These are phyloP conservation scores for Tupaia chinensis DNA, from an alignment of 2,113 vertebrate species.

Conservation along the genomic window DNA sequence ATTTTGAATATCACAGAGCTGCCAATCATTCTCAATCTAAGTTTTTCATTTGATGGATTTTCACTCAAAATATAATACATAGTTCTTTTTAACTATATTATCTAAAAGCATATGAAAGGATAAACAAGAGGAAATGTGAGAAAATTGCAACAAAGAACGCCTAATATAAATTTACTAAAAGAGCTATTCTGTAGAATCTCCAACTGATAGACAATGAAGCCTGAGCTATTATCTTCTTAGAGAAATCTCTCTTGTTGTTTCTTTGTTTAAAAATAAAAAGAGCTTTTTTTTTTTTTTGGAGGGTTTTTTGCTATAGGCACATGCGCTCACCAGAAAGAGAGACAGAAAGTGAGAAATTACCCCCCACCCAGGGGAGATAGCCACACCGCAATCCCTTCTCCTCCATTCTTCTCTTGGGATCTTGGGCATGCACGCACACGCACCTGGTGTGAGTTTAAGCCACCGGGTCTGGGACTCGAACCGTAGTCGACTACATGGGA, in stretches of 20 bases:
- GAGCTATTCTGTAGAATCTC: background rate
- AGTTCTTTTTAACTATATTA: constrained; percentile 27
- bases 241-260: constrained; percentile 17
- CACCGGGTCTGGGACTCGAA: too few species aligned
- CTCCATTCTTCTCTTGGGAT: too few species aligned
- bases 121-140: background rate
- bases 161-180: background rate
- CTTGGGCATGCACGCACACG: too few species aligned
- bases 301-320: too few species aligned
- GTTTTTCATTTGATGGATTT: background rate
- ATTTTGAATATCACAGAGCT: background rate
- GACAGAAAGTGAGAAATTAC: too few species aligned
- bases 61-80: background rate
- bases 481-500: too few species aligned
- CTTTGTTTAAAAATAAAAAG: constrained; percentile 58
- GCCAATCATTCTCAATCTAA: constrained; percentile 4
- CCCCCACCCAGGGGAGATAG: too few species aligned
- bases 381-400: too few species aligned
- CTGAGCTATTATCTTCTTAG: background rate
- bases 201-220: background rate
- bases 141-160: background rate
- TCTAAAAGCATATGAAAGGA: background rate
- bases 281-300: too few species aligned
- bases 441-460: too few species aligned
- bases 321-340: too few species aligned